Evolutionary conservation across 2,113 vertebrate species (phyloP).

Genomic region (Chroicocephalus ridibundus): DNA sequence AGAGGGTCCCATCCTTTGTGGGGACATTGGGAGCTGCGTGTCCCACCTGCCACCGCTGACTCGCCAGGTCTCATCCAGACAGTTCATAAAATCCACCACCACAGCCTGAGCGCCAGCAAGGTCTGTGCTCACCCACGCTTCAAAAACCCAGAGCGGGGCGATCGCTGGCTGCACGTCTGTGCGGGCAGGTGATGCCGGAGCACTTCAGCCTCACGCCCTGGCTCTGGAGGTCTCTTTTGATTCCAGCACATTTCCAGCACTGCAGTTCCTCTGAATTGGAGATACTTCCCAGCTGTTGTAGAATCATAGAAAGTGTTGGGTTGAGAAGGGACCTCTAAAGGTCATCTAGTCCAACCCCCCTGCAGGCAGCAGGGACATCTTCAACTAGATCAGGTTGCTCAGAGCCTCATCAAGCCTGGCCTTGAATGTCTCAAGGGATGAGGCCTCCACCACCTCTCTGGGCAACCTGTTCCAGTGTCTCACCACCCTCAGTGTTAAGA

Average conservation of each 20-base stretch:
- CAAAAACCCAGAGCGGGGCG: not conserved
- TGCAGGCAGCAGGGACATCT: no score
- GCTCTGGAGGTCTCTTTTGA: not conserved
- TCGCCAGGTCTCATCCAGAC: not conserved
- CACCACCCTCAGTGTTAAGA: no score
- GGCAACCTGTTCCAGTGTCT: no score
- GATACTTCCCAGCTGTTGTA: not conserved
- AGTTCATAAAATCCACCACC: not conserved
- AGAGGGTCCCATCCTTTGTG: rapidly evolving
- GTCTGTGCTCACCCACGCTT: not conserved
- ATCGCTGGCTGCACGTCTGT: not conserved
- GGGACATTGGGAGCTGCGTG: not conserved
- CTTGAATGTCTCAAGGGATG: no score
- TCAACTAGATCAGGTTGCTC: no score
- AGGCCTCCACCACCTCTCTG: no score
- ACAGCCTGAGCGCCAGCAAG: not conserved
- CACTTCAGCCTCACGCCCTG: not conserved
- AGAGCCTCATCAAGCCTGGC: no score
- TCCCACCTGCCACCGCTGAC: not conserved
- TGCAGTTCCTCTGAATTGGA: not conserved
- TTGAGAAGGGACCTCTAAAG: no score
- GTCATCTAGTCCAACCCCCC: no score
- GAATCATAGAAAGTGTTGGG: no score
- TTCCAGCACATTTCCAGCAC: not conserved
- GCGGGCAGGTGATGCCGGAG: not conserved